Percentiles rank a stretch among this genome's conserved stretches.
Conservation (phyloP, 1,140 invertebrate genomes). For the Drosophila gunungcola region DNA sequence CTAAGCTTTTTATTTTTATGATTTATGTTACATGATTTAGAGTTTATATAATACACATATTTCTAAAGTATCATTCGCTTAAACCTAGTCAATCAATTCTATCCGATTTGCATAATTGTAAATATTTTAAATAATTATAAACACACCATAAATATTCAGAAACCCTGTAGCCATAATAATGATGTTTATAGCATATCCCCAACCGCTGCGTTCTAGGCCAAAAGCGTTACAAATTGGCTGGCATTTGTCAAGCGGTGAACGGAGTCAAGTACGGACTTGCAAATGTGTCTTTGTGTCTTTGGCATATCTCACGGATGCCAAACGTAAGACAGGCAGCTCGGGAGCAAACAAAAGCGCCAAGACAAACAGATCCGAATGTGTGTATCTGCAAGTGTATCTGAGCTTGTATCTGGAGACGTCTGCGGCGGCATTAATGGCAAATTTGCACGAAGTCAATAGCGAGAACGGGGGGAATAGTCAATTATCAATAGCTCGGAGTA, state of each 20-base stretch:
- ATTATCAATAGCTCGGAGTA: conserved; percentile 70
- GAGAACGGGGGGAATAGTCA: conserved; percentile 51
- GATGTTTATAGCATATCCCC: not conserved
- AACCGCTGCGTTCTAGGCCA: conserved; percentile 8
- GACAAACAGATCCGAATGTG: conserved; percentile 67
- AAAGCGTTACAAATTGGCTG: conserved; percentile 35
- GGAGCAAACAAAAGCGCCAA: conserved; percentile 43
- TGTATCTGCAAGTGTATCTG: conserved; percentile 48
- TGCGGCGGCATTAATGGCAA: conserved; percentile 77
- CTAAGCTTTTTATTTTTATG: too few species aligned
- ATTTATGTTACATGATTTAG: too few species aligned
- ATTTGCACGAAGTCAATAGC: conserved; percentile 78
- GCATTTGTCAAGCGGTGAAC: conserved; percentile 40
- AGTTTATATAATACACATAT: too few species aligned
- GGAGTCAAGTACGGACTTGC: conserved; percentile 42
- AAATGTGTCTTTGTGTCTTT: conserved; percentile 49
- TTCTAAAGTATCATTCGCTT: not conserved
- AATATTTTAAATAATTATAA: too few species aligned
- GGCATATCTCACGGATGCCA: conserved; percentile 40
- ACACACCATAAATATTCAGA: not conserved
- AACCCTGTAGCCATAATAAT: not conserved
- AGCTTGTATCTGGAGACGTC: conserved; percentile 51
- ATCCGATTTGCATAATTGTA: not conserved
- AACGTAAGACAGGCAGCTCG: conserved; percentile 57
- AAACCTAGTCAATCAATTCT: not conserved